Conservation (phyloP, 2,797 vertebrate genomes). For the Monodelphis domestica region DNA sequence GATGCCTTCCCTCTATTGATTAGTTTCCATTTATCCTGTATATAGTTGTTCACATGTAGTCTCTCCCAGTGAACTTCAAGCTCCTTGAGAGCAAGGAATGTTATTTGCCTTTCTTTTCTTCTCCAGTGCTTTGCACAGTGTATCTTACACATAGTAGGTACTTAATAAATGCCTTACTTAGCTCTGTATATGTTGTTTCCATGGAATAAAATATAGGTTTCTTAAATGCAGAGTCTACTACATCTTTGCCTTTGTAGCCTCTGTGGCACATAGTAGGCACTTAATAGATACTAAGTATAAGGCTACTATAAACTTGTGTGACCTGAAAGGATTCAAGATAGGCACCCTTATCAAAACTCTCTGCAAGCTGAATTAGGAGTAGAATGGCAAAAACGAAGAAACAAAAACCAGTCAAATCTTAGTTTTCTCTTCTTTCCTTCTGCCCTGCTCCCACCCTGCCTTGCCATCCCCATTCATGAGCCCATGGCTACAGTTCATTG, state of each 20-base stretch:
- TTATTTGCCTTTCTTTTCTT: not conserved
- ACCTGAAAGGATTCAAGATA: constrained; percentile 44
- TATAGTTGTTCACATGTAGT: not conserved
- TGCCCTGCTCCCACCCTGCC: not conserved
- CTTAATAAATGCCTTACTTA: not conserved
- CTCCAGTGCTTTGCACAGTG: not conserved
- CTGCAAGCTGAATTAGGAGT: constrained; percentile 29
- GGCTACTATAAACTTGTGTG: not conserved
- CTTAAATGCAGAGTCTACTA: not conserved
- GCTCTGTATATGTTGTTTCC: not conserved
- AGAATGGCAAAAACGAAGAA: not conserved
- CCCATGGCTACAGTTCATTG: constrained; percentile 25
- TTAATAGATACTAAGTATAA: not conserved
- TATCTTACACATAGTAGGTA: not conserved
- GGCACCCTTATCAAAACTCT: constrained; percentile 23
- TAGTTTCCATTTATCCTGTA: not conserved
- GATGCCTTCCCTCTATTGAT: not conserved
- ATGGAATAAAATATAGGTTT: not conserved
- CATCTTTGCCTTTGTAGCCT: not conserved
- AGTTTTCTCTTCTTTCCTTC: not conserved
- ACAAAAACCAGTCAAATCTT: not conserved
- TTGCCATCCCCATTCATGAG: constrained; percentile 52
- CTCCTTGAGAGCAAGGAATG: not conserved
- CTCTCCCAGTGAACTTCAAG: not conserved
- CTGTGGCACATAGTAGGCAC: not conserved